Percentiles rank a stretch among this genome's conserved stretches.
These are phyloP conservation scores for Dendrophyllia cribrosa DNA, from an alignment of 64 coral and sea anemone species.

Conservation along the genomic window DNA sequence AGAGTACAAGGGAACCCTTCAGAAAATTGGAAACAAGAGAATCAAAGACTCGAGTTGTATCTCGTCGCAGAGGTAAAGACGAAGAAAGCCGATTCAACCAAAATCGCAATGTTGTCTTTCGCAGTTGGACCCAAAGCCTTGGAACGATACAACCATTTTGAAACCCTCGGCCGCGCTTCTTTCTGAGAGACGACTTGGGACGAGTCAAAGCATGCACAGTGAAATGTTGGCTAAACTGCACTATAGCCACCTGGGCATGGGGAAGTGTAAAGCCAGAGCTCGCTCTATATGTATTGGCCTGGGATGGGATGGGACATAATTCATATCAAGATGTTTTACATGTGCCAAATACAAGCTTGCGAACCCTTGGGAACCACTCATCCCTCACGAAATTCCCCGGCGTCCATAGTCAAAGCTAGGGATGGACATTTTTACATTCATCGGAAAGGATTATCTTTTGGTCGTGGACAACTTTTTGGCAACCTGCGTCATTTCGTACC, in stretches of 20 bases:
- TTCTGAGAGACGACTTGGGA: no score
- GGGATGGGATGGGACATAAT: slow-evolving; percentile 72
- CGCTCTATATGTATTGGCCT: slow-evolving; percentile 71
- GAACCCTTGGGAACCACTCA: slow-evolving; percentile 19
- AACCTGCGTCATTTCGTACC: no score
- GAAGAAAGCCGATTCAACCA: neutral
- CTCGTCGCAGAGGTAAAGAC: slow-evolving; percentile 3
- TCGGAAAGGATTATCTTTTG: slow-evolving; percentile 13
- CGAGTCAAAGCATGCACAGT: slow-evolving; percentile 9
- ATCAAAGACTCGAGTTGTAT: slow-evolving; percentile 44
- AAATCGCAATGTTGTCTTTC: neutral
- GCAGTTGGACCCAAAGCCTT: no score
- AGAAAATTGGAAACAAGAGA: slow-evolving; percentile 39
- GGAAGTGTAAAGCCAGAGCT: slow-evolving; percentile 60
- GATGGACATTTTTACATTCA: slow-evolving; percentile 48
- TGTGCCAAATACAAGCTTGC: slow-evolving; percentile 61
- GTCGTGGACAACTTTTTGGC: slow-evolving; percentile 46
- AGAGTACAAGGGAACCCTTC: slow-evolving; percentile 33
- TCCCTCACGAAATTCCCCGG: neutral
- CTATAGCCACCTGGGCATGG: slow-evolving; percentile 67
- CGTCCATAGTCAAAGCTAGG: slow-evolving; percentile 32
- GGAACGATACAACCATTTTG: no score
- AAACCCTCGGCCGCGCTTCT: no score
- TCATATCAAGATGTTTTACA: slow-evolving; percentile 43
- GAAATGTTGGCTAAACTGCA: slow-evolving; percentile 63